Evolutionary conservation across 1,140 invertebrate genomes (phyloP).

Genomic region (Cardiocondyla obscurior): DNA sequence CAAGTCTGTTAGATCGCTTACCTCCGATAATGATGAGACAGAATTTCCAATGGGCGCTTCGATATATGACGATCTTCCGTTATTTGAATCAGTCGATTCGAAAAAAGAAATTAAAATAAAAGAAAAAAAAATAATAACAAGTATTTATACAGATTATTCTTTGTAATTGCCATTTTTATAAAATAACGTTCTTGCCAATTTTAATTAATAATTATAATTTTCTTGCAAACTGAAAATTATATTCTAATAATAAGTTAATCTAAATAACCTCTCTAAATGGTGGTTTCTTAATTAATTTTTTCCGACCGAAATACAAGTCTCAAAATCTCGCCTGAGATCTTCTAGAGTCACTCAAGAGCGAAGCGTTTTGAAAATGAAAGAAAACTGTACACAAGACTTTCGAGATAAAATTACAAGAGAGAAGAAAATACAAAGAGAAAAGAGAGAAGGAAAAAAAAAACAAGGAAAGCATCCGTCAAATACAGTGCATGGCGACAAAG

Average conservation of each 20-base stretch:
- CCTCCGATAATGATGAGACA: conserved; percentile 18
- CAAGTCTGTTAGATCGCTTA: conserved; percentile 16
- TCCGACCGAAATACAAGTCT: neutral
- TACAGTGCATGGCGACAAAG: conserved; percentile 20
- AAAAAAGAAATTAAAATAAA: neutral
- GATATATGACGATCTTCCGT: neutral
- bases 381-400: conserved; percentile 22
- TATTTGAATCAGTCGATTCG: neutral
- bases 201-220: neutral
- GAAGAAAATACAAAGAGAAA: conserved; percentile 35
- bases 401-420: conserved; percentile 41
- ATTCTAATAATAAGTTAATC: neutral
- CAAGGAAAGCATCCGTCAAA: conserved; percentile 41
- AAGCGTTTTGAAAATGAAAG: conserved; percentile 10
- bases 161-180: neutral
- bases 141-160: neutral
- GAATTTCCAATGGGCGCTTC: neutral
- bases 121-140: neutral
- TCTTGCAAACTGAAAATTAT: neutral
- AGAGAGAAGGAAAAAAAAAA: neutral
- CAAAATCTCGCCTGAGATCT: neutral
- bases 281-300: neutral
- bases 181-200: neutral
- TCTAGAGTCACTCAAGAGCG: neutral
- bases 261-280: neutral